Evolutionary conservation across 2,888 invertebrate species (phyloP), one percentile per base, ranked within the genome.

Genomic region (Hyposoter dolosus): DNA sequence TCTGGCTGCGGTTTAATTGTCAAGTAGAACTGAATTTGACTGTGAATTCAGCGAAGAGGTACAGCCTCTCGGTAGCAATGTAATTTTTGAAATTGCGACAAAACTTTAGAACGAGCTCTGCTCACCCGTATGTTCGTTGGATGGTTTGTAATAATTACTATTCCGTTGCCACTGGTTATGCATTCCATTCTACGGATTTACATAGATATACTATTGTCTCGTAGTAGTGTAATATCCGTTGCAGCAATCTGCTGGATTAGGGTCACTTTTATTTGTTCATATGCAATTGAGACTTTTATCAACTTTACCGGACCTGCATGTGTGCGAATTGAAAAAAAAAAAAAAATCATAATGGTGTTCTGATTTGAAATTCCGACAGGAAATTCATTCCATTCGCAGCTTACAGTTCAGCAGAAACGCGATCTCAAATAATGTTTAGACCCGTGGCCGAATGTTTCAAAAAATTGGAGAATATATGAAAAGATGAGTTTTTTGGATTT

Each of bases 201-300:
- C 15, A 28, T 45, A 53, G 19, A 10, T 45, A 32, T 32, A 45
- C 28, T 10, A 45, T 43, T 63, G 17, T 9, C 15, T 10, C 50
- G 40, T 66, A 40, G 35, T 75, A 10, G 65, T 23, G 35, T 53
- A 19, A 66, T 45, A 19, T 19, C 35, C 53, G 28, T 10, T 50
- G 32, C 66, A 72, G 66, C 71, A 79, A 85, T 85, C 50, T 47
- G 6, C 23, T 19, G 69, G 69, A 79, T 84, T 66, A 77, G 71
- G 76, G 40, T 69, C 76, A 40, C 72, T 56, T 45, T 56, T 84
- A 77, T 88, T 69, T 82, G 86, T 88, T 87, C 88, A 87, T 82
- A 87, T 83, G 80, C 86, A 88, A 87, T 65, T 74, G 50, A 77
- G 74, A 86, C 84, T 87, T 84, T 85, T 85, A 85, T 85, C 82